Percentiles rank a stretch among this genome's conserved stretches.
phyloP scores from a whole-genome alignment of 2,113 vertebrate genomes.

The Larimichthys polyactis region DNA sequence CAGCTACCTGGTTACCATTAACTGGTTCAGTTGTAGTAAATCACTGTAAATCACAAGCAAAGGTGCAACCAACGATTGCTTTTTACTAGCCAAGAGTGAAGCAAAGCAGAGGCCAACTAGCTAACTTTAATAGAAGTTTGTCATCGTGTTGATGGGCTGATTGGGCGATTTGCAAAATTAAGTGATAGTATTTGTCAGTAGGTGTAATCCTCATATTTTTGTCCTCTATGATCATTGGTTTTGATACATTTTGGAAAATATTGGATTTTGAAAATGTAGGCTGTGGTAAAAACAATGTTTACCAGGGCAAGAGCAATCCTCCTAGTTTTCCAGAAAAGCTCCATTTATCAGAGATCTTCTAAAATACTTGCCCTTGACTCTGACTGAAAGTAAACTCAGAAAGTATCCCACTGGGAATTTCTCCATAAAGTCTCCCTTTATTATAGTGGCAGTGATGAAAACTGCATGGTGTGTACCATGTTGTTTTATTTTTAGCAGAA shows the following conservation, averaged over 20 bases:
- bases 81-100: too few relatives aligned
- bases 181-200: too few relatives aligned
- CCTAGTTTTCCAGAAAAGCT: neutral
- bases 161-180: too few relatives aligned
- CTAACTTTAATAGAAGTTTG: too few relatives aligned
- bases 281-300: neutral
- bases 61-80: too few relatives aligned
- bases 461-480: neutral
- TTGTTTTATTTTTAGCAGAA: neutral
- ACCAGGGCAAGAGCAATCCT: neutral
- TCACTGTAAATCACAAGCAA: too few relatives aligned
- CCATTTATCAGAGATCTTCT: neutral
- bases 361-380: constrained; percentile 2
- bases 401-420: neutral
- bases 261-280: neutral
- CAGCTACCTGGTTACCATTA: too few relatives aligned
- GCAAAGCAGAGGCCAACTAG: too few relatives aligned
- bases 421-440: neutral
- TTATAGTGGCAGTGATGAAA: neutral
- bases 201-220: too few relatives aligned
- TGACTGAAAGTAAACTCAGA: neutral
- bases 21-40: too few relatives aligned
- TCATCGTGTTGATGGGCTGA: too few relatives aligned
- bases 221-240: too few relatives aligned
- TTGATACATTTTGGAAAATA: neutral